Evolutionary conservation across 2,888 invertebrate species (phyloP).

Genomic region (Nomada hirtipes): DNA sequence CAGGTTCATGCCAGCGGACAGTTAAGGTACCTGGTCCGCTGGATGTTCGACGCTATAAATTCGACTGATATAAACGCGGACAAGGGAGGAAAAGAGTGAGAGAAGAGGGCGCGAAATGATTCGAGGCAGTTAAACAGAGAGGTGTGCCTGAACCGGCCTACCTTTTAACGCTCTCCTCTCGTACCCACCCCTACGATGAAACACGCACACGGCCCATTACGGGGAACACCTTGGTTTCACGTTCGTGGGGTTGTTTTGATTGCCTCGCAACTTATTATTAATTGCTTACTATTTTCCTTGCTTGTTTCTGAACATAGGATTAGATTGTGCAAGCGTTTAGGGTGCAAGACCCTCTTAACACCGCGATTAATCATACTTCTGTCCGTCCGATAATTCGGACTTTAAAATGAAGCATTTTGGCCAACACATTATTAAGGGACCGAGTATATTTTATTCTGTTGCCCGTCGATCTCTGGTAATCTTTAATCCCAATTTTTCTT

Average conservation of each 20-base stretch:
- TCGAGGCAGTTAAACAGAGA: slow-evolving; percentile 82
- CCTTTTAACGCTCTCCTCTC: slow-evolving; percentile 81
- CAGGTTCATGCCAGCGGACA: slow-evolving; percentile 82
- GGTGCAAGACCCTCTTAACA: too few species aligned
- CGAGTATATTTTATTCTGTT: background rate
- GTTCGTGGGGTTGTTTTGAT: slow-evolving; percentile 22
- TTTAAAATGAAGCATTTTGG: too few species aligned
- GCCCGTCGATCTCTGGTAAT: slow-evolving; percentile 42
- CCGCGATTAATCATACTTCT: too few species aligned
- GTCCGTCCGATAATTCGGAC: too few species aligned
- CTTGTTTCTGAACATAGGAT: too few species aligned
- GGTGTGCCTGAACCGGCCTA: slow-evolving; percentile 83
- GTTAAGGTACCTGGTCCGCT: slow-evolving; percentile 78
- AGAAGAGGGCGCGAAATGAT: slow-evolving; percentile 73
- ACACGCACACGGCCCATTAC: slow-evolving; percentile 82
- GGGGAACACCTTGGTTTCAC: slow-evolving; percentile 75
- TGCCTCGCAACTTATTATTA: slow-evolving; percentile 1
- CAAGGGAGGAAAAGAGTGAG: slow-evolving; percentile 47
- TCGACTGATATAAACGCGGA: slow-evolving; percentile 80
- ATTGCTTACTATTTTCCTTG: background rate
- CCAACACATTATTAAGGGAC: background rate
- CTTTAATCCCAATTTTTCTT: slow-evolving; percentile 38
- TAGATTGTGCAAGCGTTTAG: too few species aligned
- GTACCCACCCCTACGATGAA: slow-evolving; percentile 74
- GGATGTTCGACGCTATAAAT: slow-evolving; percentile 80